phyloP scores from a whole-genome alignment of 2,888 invertebrate genomes.

The Tineola bisselliella region DNA sequence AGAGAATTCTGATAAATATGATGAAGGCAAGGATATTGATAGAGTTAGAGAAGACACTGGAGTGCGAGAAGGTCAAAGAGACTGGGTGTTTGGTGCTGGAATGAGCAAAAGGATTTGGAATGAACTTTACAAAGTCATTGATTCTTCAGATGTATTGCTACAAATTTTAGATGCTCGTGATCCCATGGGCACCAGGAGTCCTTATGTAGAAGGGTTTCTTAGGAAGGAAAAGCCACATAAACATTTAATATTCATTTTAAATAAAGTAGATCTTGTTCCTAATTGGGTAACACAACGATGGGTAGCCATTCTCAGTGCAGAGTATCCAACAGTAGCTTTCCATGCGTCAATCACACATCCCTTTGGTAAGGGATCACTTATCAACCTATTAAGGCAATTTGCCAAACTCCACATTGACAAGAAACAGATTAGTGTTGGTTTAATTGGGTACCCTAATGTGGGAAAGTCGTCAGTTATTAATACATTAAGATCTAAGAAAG shows the following conservation, averaged over 20 bases:
- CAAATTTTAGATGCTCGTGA: conserved; percentile 98
- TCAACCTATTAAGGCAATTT: conserved; percentile 95
- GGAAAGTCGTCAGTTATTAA: conserved; percentile 99
- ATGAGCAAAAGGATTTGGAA: conserved; percentile 99
- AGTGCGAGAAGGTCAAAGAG: conserved; percentile 81
- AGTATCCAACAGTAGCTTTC: conserved; percentile 98
- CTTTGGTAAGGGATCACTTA: conserved; percentile 96
- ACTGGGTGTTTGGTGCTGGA: conserved; percentile 95
- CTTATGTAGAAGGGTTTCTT: conserved; percentile 91
- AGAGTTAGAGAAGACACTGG: conserved; percentile 84
- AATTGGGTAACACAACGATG: conserved; percentile 98
- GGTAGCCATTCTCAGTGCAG: conserved; percentile 93
- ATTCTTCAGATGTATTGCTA: conserved; percentile 96
- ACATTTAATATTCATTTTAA: conserved; percentile 95
- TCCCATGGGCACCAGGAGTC: conserved; percentile 95
- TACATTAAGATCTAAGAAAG: conserved; percentile 93
- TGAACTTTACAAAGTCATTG: conserved; percentile 98
- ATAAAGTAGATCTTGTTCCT: conserved; percentile 96
- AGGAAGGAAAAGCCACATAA: conserved; percentile 96
- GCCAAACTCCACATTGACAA: conserved; percentile 94
- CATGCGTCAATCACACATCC: conserved; percentile 99
- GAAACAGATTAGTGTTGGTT: conserved; percentile 98
- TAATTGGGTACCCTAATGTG: conserved; percentile 99
- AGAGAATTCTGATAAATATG: conserved; percentile 79
- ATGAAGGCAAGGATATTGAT: conserved; percentile 83